Evolutionary conservation across 2,888 invertebrate genomes (phyloP).

Genomic region (Cyclophora punctaria): DNA sequence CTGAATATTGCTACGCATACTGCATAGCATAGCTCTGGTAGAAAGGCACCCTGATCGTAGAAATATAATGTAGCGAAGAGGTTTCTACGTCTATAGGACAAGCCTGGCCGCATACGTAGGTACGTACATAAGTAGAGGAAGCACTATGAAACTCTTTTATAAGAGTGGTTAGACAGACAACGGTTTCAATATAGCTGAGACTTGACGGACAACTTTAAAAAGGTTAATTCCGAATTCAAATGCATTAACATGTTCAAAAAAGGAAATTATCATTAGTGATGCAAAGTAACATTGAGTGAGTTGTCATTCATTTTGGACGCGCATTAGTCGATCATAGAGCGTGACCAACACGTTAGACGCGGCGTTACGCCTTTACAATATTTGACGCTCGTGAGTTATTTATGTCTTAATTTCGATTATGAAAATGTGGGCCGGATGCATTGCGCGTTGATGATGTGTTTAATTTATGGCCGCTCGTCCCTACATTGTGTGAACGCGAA

Average conservation of each 20-base stretch:
- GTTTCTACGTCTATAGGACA: too few relatives aligned
- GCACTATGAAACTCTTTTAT: too few relatives aligned
- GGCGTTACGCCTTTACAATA: constrained; percentile 57
- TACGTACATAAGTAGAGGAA: too few relatives aligned
- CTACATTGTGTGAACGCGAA: too few relatives aligned
- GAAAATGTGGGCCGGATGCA: constrained; percentile 50
- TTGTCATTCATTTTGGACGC: constrained; percentile 41
- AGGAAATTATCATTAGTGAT: constrained; percentile 9
- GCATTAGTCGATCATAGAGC: constrained; percentile 41
- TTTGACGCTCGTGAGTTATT: constrained; percentile 48
- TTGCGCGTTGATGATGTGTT: constrained; percentile 39
- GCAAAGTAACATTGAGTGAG: constrained; percentile 31
- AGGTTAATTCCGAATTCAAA: constrained; percentile 31
- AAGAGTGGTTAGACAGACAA: too few relatives aligned
- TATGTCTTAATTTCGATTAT: constrained; percentile 67
- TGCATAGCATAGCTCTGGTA: too few relatives aligned
- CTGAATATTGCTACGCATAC: too few relatives aligned
- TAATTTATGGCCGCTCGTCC: too few relatives aligned
- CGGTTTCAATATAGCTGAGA: too few relatives aligned
- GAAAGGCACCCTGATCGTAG: too few relatives aligned
- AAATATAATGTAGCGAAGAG: too few relatives aligned
- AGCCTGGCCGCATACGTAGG: too few relatives aligned
- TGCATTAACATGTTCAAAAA: constrained; percentile 43
- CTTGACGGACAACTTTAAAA: not conserved
- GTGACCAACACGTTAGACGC: constrained; percentile 56